These are phyloP conservation scores for Ladona fulva DNA, from an alignment of 1,140 invertebrate species.

Conservation along the genomic window DNA sequence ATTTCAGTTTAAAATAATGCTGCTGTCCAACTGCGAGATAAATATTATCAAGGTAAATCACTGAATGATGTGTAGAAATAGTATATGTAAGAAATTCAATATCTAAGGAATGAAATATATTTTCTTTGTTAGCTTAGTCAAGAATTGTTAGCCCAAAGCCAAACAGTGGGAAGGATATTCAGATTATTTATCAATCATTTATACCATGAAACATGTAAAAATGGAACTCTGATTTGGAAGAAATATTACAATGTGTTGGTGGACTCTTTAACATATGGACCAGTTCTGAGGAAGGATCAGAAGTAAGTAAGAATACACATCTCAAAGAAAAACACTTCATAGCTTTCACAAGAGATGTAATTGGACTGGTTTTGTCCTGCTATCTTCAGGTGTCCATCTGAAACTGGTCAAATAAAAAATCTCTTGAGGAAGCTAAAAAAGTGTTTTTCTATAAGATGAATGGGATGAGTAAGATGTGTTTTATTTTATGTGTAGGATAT, in stretches of 20 bases:
- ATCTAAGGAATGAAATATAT: too few relatives aligned
- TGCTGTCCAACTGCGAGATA: not conserved
- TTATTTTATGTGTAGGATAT: too few relatives aligned
- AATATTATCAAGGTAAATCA: not conserved
- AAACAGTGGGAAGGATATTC: conserved; percentile 24
- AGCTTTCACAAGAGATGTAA: too few relatives aligned
- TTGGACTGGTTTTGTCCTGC: too few relatives aligned
- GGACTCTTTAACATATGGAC: conserved; percentile 22
- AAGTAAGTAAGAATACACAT: conserved; percentile 21
- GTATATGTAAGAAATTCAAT: too few relatives aligned
- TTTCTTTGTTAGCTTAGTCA: not conserved
- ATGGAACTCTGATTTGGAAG: not conserved
- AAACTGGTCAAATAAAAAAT: too few relatives aligned
- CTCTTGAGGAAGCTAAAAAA: too few relatives aligned
- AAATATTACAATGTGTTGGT: conserved; percentile 13
- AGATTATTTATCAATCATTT: conserved; percentile 24
- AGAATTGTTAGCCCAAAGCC: conserved; percentile 25
- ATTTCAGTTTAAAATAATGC: conserved; percentile 20
- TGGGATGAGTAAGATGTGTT: not conserved
- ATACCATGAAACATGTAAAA: conserved; percentile 7
- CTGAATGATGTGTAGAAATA: too few relatives aligned
- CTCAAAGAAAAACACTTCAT: too few relatives aligned
- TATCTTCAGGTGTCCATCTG: too few relatives aligned
- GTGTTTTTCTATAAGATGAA: too few relatives aligned
- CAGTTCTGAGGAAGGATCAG: conserved; percentile 27